Evolutionary conservation across 1,140 invertebrate species (phyloP).

Genomic region (Dufourea novaeangliae): DNA sequence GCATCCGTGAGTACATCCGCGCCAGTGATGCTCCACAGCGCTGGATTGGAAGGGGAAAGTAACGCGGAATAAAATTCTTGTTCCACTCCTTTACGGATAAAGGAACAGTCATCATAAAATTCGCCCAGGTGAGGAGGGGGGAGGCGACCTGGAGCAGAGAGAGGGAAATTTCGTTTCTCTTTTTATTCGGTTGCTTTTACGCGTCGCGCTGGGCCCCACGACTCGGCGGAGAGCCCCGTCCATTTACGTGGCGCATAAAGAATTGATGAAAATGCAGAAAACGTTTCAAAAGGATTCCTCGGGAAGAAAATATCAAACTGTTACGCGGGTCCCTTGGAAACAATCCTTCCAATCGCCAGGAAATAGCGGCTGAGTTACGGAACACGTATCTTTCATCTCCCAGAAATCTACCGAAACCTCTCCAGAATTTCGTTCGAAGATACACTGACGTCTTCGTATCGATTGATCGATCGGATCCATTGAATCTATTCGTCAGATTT

Average conservation of each 20-base stretch:
- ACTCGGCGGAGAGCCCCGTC: not conserved
- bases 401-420: not conserved
- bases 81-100: not conserved
- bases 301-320: conserved; percentile 1
- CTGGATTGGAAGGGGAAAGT: not conserved
- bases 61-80: conserved; percentile 26
- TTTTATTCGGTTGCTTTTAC: not conserved
- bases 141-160: too few relatives aligned
- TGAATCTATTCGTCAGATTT: too few relatives aligned
- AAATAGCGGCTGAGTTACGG: not conserved
- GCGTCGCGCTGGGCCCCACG: not conserved
- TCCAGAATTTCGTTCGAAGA: not conserved
- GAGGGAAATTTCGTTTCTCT: conserved; percentile 13
- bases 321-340: not conserved
- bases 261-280: conserved; percentile 8
- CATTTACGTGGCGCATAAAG: not conserved
- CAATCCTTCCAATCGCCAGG: conserved; percentile 6
- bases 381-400: conserved; percentile 1
- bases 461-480: not conserved
- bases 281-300: conserved; percentile 10
- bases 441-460: not conserved
- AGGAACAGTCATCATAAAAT: conserved; percentile 29
- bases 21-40: not conserved
- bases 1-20: conserved; percentile 44
- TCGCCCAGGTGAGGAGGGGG: not conserved